Conservation (phyloP, 92 coral and sea anemone genomes). For the Hydrozoanthus gracilis region DNA sequence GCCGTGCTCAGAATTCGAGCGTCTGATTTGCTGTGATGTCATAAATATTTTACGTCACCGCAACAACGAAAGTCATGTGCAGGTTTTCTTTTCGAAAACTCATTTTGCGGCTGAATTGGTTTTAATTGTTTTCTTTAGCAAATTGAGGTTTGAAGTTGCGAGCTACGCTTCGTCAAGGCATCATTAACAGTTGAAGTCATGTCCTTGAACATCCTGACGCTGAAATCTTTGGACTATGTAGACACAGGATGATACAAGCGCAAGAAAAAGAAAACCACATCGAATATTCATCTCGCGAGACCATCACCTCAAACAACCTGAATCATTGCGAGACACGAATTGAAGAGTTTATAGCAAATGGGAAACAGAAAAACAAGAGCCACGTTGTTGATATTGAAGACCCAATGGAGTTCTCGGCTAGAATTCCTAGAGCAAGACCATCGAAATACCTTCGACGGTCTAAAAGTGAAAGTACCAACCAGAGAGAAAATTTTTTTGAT, state of each 20-base stretch:
- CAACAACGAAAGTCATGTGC: not conserved
- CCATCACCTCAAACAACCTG: not conserved
- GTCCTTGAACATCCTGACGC: not conserved
- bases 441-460: not conserved
- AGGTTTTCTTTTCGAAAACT: not conserved
- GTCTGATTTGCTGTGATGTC: conserved; percentile 35
- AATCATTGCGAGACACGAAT: not conserved
- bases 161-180: too few species aligned
- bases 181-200: not conserved
- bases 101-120: not conserved
- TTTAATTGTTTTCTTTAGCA: not conserved
- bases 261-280: not conserved
- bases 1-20: conserved; percentile 11
- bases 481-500: not conserved
- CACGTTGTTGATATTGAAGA: conserved; percentile 55
- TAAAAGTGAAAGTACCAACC: not conserved
- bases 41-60: conserved; percentile 38
- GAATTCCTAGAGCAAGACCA: conserved; percentile 9
- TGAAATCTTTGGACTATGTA: not conserved
- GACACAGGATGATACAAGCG: conserved; percentile 2
- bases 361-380: not conserved
- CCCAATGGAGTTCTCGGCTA: not conserved
- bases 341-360: not conserved
- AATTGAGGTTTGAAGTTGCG: not conserved
- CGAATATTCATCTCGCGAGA: not conserved